Base-by-base conservation (phyloP, 2,113 vertebrate genomes). In the Haemorhous mexicanus region DNA sequence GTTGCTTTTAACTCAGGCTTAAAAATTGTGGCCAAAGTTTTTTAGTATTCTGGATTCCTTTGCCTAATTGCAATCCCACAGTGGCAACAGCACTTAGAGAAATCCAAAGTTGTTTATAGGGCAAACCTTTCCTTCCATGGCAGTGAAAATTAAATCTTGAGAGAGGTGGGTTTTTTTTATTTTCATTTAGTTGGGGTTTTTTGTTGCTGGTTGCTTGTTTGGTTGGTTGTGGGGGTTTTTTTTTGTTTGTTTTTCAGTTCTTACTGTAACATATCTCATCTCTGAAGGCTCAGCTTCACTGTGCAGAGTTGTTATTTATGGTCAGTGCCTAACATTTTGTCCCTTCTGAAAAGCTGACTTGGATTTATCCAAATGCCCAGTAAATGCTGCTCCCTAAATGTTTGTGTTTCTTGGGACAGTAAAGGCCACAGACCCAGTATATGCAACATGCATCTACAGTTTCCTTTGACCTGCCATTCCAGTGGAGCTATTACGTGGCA, bases 31-130 rank as follows among this genome's bases (percentile, higher is more conserved):
- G 68, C 21, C 19, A 46, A 86, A 79, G 11, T 5, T 70, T 84
- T 91, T 90, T 74, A 90, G 43, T 77, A 47, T 44, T 95, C 50
- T 90, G 50, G 15, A 76, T 83, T 94, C 78, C 47, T 95, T 70
- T 73, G 64, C 56, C 32, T 74, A 80, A 85, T 28, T 77, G 39
- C 35, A 87, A 74, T 18, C 32, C 20, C 12, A 37, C 63, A 77
- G 15, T 41, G 68, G 46, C 33, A 73, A 61, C 22, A 49, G 61
- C 19, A 28, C 43, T 73, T 83, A 50, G 41, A 83, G 66, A 91
- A 90, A 77, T 55, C 46, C 39, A 61, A 70, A 83, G 55, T 22
- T 74, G 9, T 26, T 92, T 83, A 61, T 55, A 64, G 67, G 32
- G 39, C 7, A 91, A 84, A 70, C 68, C 6, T 46, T 79, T 67